Percentiles rank a stretch among this genome's conserved stretches.
These are phyloP conservation scores for Drosophila yakuba DNA, from an alignment of 1,140 invertebrate genomes.

Conservation along the genomic window DNA sequence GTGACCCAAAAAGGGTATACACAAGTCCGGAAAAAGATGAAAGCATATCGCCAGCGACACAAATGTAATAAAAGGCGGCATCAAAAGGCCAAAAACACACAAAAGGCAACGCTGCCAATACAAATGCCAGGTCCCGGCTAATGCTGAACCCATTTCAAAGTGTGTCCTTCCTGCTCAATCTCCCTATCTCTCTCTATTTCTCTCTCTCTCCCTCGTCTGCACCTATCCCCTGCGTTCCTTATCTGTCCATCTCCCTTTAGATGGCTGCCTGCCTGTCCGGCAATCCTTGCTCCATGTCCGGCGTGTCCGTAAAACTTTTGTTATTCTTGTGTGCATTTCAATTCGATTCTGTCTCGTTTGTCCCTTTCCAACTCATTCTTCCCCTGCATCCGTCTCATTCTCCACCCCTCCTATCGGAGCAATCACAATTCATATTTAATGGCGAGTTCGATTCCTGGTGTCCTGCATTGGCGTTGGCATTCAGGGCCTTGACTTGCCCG, in stretches of 20 bases:
- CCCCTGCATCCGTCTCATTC: not conserved
- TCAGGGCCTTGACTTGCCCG: conserved; percentile 39
- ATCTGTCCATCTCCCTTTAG: conserved; percentile 11
- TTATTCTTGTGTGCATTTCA: conserved; percentile 56
- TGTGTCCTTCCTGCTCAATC: conserved; percentile 49
- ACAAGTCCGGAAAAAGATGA: not conserved
- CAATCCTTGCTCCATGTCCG: conserved; percentile 30
- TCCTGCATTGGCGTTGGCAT: conserved; percentile 44
- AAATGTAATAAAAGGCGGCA: conserved; percentile 66
- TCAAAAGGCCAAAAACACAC: conserved; percentile 62
- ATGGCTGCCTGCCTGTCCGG: conserved; percentile 7
- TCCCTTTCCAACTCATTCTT: not conserved
- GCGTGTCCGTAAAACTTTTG: conserved; percentile 44
- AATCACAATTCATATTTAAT: conserved; percentile 57
- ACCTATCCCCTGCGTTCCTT: not conserved
- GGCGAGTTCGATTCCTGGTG: conserved; percentile 44
- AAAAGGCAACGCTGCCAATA: conserved; percentile 48
- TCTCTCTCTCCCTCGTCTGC: not conserved
- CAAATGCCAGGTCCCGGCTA: conserved; percentile 49
- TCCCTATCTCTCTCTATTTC: not conserved
- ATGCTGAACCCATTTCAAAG: conserved; percentile 68
- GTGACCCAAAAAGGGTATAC: conserved; percentile 1
- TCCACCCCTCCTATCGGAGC: conserved; percentile 16
- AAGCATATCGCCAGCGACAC: conserved; percentile 27
- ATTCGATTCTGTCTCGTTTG: conserved; percentile 33